These are phyloP conservation scores for Molorchus minor DNA, from an alignment of 2,888 invertebrate species.

Conservation along the genomic window DNA sequence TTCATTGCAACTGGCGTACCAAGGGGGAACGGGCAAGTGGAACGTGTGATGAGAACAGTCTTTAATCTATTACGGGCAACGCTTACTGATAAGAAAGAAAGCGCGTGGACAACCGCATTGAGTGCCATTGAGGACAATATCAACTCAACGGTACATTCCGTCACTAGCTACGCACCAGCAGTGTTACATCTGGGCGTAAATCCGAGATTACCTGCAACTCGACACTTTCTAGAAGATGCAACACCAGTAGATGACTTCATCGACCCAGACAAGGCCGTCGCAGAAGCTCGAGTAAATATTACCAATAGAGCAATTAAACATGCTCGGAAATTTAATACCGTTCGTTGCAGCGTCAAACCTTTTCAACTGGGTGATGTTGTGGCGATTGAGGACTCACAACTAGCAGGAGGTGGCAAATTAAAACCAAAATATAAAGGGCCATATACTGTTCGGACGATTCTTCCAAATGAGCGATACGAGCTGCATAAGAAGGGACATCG, in stretches of 20 bases:
- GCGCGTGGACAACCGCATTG: too few relatives aligned
- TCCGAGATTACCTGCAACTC: constrained; percentile 33
- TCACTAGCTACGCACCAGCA: constrained; percentile 20
- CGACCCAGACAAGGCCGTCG: constrained; percentile 28
- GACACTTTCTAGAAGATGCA: constrained; percentile 12
- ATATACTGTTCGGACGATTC: neutral
- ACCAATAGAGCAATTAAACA: neutral
- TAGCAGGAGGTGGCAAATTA: constrained; percentile 34
- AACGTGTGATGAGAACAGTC: constrained; percentile 31
- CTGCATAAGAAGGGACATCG: neutral
- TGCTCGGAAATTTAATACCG: neutral
- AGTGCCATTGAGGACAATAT: constrained; percentile 14
- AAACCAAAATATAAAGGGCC: constrained; percentile 29
- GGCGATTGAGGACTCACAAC: constrained; percentile 34
- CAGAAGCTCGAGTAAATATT: neutral
- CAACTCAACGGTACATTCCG: constrained; percentile 28
- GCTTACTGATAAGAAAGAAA: too few relatives aligned
- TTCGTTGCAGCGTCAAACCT: neutral
- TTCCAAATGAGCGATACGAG: neutral
- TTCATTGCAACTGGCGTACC: constrained; percentile 35
- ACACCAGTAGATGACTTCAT: constrained; percentile 24
- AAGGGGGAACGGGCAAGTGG: constrained; percentile 31
- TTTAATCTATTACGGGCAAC: constrained; percentile 33
- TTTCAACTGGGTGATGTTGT: constrained; percentile 15
- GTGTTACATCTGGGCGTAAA: constrained; percentile 33